phyloP scores from a whole-genome alignment of 2,797 vertebrate genomes.

The Sibirionetta formosa region DNA sequence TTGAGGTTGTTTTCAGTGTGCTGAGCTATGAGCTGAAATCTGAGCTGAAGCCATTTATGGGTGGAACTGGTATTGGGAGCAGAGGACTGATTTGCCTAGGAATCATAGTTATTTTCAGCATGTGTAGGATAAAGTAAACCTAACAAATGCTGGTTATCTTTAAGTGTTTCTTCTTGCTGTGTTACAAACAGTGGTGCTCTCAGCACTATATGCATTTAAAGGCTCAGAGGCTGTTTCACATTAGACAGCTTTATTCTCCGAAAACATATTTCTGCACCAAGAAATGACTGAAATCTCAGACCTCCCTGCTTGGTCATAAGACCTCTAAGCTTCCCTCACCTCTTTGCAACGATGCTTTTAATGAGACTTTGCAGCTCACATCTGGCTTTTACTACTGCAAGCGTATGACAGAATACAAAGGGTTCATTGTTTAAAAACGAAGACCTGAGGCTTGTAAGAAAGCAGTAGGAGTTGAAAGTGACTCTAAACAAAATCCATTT shows the following conservation, averaged over 20 bases:
- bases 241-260: slow-evolving; percentile 22
- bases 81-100: not conserved
- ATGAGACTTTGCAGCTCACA: slow-evolving; percentile 72
- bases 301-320: slow-evolving; percentile 72
- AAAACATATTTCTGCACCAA: slow-evolving; percentile 16
- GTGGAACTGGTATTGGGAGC: not conserved
- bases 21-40: not conserved
- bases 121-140: not conserved
- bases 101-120: not conserved
- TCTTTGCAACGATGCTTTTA: slow-evolving; percentile 69
- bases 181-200: not conserved
- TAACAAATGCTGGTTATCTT: not conserved
- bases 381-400: slow-evolving; percentile 75
- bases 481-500: slow-evolving; percentile 79
- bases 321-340: slow-evolving; percentile 74
- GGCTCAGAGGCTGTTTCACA: slow-evolving; percentile 10
- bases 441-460: slow-evolving; percentile 69
- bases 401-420: slow-evolving; percentile 74
- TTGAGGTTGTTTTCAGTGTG: not conserved
- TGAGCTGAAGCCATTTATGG: not conserved
- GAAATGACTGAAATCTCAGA: slow-evolving; percentile 58
- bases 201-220: not conserved
- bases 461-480: slow-evolving; percentile 61
- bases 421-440: slow-evolving; percentile 76
- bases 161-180: not conserved